These are phyloP conservation scores for Oligia strigilis DNA, from an alignment of 2,888 invertebrate species.

Conservation along the genomic window DNA sequence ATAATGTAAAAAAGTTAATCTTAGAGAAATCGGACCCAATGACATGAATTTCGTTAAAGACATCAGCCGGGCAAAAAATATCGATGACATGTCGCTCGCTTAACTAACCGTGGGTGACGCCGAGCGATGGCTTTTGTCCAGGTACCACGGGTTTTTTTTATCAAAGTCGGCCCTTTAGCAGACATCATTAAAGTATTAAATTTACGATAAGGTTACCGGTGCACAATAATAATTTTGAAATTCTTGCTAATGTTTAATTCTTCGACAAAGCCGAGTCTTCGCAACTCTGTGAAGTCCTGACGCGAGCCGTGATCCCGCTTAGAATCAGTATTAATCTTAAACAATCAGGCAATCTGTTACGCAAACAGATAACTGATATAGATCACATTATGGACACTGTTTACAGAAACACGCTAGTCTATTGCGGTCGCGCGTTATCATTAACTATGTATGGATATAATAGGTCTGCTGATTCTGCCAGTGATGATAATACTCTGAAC, in stretches of 20 bases:
- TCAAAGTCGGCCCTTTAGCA: slow-evolving; percentile 80
- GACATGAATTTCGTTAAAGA: slow-evolving; percentile 90
- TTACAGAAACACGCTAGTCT: slow-evolving; percentile 45
- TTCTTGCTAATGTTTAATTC: slow-evolving; percentile 67
- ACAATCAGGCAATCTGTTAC: slow-evolving; percentile 48
- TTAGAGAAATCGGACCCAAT: slow-evolving; percentile 89
- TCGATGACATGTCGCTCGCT: slow-evolving; percentile 85
- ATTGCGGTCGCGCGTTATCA: slow-evolving; percentile 51
- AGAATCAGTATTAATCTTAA: slow-evolving; percentile 28
- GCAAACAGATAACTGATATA: slow-evolving; percentile 39
- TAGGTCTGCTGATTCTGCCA: slow-evolving; percentile 25
- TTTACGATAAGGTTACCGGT: slow-evolving; percentile 83
- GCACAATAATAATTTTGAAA: slow-evolving; percentile 74
- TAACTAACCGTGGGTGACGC: slow-evolving; percentile 82
- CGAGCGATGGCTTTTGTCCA: slow-evolving; percentile 78
- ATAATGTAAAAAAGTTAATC: slow-evolving; percentile 89
- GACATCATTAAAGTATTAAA: slow-evolving; percentile 88
- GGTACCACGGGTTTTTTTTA: slow-evolving; percentile 82
- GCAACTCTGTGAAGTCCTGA: slow-evolving; percentile 33
- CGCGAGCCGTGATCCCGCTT: slow-evolving; percentile 12
- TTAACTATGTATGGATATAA: slow-evolving; percentile 39
- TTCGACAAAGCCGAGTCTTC: slow-evolving; percentile 33
- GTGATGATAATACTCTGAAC: slow-evolving; percentile 35
- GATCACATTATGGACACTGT: slow-evolving; percentile 53
- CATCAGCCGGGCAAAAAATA: slow-evolving; percentile 88